phyloP scores from a whole-genome alignment of 2,888 invertebrate genomes.

The Microplitis deprimator region DNA sequence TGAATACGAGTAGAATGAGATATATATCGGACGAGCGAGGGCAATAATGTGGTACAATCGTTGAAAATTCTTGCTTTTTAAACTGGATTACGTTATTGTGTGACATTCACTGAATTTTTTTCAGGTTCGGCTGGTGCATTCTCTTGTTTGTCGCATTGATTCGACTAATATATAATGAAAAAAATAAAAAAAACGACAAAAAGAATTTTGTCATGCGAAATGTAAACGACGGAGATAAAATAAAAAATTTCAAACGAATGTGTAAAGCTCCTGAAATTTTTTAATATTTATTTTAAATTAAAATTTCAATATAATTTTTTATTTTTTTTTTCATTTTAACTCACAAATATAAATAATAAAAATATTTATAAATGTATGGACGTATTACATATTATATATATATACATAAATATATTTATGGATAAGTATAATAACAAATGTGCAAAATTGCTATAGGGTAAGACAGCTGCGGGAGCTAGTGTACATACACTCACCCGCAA shows the following conservation, averaged over 20 bases:
- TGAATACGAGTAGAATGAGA: too few species aligned
- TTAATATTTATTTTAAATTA: too few species aligned
- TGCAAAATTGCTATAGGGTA: conserved; percentile 14
- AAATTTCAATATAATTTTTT: too few species aligned
- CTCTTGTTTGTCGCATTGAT: conserved; percentile 1
- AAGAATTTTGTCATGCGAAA: not conserved
- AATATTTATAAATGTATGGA: not conserved
- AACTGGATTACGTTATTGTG: conserved; percentile 1
- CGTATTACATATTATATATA: not conserved
- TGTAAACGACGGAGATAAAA: not conserved
- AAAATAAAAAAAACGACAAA: conserved; percentile 15
- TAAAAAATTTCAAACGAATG: not conserved
- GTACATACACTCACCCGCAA: conserved; percentile 14
- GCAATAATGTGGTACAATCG: not conserved
- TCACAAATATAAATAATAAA: too few species aligned
- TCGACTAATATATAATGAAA: not conserved
- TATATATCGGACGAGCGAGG: not conserved
- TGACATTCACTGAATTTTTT: not conserved
- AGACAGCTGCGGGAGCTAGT: not conserved
- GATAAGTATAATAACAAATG: conserved; percentile 31
- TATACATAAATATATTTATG: conserved; percentile 26
- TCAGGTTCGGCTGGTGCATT: not conserved
- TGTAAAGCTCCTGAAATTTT: too few species aligned
- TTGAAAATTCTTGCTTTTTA: not conserved
- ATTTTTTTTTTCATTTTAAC: too few species aligned